phyloP scores from a whole-genome alignment of 2,888 invertebrate genomes.

The Teleiodes luculella region DNA sequence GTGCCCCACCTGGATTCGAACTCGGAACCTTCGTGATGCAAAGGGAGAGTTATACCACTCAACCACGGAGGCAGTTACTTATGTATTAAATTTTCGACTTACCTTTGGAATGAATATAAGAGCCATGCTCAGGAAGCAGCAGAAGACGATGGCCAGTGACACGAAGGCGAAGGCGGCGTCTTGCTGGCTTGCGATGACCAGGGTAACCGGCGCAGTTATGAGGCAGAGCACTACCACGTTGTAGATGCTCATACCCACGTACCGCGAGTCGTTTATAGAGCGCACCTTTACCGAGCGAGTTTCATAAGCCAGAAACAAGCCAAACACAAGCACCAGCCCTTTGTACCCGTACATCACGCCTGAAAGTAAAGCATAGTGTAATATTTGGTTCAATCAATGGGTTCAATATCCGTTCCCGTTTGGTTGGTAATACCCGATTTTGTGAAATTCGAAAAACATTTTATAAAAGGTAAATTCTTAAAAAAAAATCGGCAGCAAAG shows the following conservation, averaged over 20 bases:
- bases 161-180: conserved; percentile 99
- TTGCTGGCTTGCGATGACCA: conserved; percentile 98
- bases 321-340: conserved; percentile 96
- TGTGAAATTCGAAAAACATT: too few species aligned
- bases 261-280: conserved; percentile 98
- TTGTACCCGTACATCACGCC: conserved; percentile 98
- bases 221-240: conserved; percentile 98
- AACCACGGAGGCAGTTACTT: too few species aligned
- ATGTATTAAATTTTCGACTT: too few species aligned
- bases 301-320: conserved; percentile 98
- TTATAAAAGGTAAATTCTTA: too few species aligned
- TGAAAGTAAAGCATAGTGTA: conserved; percentile 43
- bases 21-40: too few species aligned
- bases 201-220: conserved; percentile 98
- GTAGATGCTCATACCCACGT: conserved; percentile 99
- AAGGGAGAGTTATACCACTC: too few species aligned
- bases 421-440: too few species aligned
- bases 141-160: conserved; percentile 96
- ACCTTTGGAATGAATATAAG: conserved; percentile 99
- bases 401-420: too few species aligned
- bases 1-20: too few species aligned
- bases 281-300: conserved; percentile 97
- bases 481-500: too few species aligned
- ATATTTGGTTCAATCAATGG: not conserved
- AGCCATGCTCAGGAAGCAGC: conserved; percentile 98